These are phyloP conservation scores for Drosophila falleni DNA, from an alignment of 2,888 invertebrate genomes.

Conservation along the genomic window DNA sequence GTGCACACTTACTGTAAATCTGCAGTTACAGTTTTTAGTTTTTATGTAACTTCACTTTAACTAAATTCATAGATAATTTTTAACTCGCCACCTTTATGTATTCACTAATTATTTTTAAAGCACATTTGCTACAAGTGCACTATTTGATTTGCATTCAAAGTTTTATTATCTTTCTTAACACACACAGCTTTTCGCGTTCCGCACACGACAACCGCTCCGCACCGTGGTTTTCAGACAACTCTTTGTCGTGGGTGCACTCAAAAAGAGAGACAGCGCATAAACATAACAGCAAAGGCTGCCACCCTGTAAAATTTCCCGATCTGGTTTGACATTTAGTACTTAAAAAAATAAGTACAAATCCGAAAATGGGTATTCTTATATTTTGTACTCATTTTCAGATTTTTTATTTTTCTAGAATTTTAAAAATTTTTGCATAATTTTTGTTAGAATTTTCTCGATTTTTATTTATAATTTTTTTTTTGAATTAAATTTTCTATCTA, in stretches of 20 bases:
- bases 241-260: not conserved
- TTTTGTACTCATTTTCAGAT: too few relatives aligned
- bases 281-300: slow-evolving; percentile 6
- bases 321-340: too few relatives aligned
- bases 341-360: too few relatives aligned
- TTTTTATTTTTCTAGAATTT: too few relatives aligned
- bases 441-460: too few relatives aligned
- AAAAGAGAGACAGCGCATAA: slow-evolving; percentile 10
- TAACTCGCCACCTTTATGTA: not conserved
- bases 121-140: slow-evolving; percentile 18
- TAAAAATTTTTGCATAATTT: too few relatives aligned
- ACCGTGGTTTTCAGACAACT: slow-evolving; percentile 24
- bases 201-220: slow-evolving; percentile 28
- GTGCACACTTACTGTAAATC: slow-evolving; percentile 69
- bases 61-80: not conserved
- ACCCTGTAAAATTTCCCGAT: too few relatives aligned
- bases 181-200: slow-evolving; percentile 10
- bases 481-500: too few relatives aligned
- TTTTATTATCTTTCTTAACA: slow-evolving; percentile 27
- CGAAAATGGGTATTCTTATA: too few relatives aligned
- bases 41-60: slow-evolving; percentile 60
- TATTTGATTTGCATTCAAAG: slow-evolving; percentile 24
- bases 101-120: slow-evolving; percentile 8
- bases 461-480: too few relatives aligned
- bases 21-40: slow-evolving; percentile 51